Evolutionary conservation across 2,113 vertebrate species (phyloP).

Genomic region (Murina feae): DNA sequence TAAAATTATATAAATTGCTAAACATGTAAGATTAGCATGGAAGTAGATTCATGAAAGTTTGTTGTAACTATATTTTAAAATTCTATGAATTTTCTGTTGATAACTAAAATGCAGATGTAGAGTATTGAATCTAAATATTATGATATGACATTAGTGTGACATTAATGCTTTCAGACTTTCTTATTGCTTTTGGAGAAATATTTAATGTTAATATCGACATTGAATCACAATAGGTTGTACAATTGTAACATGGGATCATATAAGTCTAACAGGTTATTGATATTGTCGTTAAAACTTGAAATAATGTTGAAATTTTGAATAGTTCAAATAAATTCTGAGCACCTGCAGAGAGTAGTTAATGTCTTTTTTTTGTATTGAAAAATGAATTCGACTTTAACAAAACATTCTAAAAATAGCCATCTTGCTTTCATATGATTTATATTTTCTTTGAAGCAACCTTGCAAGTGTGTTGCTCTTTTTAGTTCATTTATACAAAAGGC

Average conservation of each 20-base stretch:
- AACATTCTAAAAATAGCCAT: slow-evolving; percentile 41
- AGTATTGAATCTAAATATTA: not conserved
- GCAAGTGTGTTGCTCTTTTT: not conserved
- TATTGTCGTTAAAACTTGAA: slow-evolving; percentile 26
- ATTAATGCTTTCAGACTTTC: not conserved
- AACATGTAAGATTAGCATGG: not conserved
- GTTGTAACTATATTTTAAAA: not conserved
- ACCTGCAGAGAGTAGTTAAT: not conserved
- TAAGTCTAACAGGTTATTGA: not conserved
- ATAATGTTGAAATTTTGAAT: slow-evolving; percentile 23
- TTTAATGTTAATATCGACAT: not conserved
- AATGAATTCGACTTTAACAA: slow-evolving; percentile 28
- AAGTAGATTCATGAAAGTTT: not conserved
- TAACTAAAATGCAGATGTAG: not conserved
- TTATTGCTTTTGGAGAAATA: not conserved
- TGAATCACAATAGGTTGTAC: not conserved
- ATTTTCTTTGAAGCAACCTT: slow-evolving; percentile 54
- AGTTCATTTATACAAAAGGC: not conserved
- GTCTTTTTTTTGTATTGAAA: slow-evolving; percentile 38
- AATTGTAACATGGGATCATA: not conserved
- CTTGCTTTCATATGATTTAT: slow-evolving; percentile 47
- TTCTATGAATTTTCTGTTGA: not conserved
- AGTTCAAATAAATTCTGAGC: not conserved
- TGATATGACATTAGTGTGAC: not conserved
- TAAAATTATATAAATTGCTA: not conserved